These are phyloP conservation scores for Dicyrtoma fusca DNA, from an alignment of 2,888 invertebrate species.

Conservation along the genomic window DNA sequence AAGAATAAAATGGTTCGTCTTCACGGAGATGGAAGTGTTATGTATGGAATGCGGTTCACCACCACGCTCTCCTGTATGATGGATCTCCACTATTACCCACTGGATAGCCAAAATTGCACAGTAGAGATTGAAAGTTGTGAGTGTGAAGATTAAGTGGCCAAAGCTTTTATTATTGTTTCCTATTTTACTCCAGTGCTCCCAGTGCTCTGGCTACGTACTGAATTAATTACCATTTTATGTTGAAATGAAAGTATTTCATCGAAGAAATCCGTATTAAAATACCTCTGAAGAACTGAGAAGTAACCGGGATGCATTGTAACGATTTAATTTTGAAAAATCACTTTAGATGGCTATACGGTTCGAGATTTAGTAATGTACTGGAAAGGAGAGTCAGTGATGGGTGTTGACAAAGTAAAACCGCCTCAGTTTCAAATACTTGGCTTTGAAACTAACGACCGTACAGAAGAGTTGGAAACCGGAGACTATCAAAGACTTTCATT, in stretches of 20 bases:
- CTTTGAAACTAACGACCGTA: constrained; percentile 62
- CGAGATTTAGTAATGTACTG: constrained; percentile 65
- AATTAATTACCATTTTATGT: too few relatives aligned
- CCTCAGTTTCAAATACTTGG: constrained; percentile 65
- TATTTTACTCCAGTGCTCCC: too few relatives aligned
- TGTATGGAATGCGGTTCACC: constrained; percentile 67
- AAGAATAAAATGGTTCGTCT: constrained; percentile 67
- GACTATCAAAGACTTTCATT: constrained; percentile 64
- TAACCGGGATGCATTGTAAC: background rate
- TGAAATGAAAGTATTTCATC: background rate
- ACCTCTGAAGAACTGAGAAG: background rate
- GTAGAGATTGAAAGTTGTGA: constrained; percentile 68
- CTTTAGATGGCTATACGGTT: constrained; percentile 65
- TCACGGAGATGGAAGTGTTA: constrained; percentile 64
- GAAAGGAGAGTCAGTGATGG: constrained; percentile 62
- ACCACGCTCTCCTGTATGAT: constrained; percentile 67
- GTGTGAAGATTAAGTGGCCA: too few relatives aligned
- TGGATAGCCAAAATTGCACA: constrained; percentile 66
- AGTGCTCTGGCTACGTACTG: too few relatives aligned
- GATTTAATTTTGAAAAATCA: background rate
- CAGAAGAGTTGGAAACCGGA: constrained; percentile 64
- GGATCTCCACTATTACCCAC: constrained; percentile 66
- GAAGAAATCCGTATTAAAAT: background rate
- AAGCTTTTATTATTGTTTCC: too few relatives aligned
- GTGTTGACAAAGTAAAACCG: constrained; percentile 63